These are phyloP conservation scores for Aphodius granarius DNA, from an alignment of 2,888 invertebrate species.

Conservation along the genomic window DNA sequence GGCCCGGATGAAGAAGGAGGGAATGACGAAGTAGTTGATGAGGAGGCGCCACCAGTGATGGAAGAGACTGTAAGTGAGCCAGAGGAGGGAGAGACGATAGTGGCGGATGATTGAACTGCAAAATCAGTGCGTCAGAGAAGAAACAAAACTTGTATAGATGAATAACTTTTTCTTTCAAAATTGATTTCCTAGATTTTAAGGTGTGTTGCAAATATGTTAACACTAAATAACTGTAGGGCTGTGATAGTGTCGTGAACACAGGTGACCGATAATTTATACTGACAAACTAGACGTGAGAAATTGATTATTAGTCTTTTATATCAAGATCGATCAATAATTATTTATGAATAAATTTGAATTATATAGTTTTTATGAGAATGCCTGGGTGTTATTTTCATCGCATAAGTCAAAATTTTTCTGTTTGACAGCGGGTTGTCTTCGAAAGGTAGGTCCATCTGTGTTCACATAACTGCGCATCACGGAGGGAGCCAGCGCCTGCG, in stretches of 20 bases:
- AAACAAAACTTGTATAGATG: neutral
- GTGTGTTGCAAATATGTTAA: constrained; percentile 42
- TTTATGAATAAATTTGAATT: neutral
- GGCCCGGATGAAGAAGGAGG: constrained; percentile 15
- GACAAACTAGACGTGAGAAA: neutral
- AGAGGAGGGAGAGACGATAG: neutral
- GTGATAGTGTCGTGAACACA: constrained; percentile 53
- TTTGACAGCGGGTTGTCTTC: constrained; percentile 32
- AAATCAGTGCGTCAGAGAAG: neutral
- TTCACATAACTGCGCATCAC: constrained; percentile 52
- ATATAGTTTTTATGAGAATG: neutral
- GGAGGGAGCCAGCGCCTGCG: constrained; percentile 69
- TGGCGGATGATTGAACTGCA: neutral
- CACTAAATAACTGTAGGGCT: constrained; percentile 39
- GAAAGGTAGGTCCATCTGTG: constrained; percentile 58
- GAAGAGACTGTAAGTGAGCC: constrained; percentile 9
- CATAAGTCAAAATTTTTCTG: constrained; percentile 7
- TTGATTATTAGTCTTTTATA: neutral
- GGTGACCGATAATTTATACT: constrained; percentile 39
- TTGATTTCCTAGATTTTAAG: constrained; percentile 15
- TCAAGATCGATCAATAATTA: neutral
- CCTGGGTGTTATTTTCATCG: neutral
- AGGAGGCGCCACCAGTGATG: constrained; percentile 7
- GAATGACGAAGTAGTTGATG: neutral
- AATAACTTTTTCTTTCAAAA: neutral